These are phyloP conservation scores for Cylloceria caligata DNA, from an alignment of 2,888 invertebrate genomes.

Conservation along the genomic window DNA sequence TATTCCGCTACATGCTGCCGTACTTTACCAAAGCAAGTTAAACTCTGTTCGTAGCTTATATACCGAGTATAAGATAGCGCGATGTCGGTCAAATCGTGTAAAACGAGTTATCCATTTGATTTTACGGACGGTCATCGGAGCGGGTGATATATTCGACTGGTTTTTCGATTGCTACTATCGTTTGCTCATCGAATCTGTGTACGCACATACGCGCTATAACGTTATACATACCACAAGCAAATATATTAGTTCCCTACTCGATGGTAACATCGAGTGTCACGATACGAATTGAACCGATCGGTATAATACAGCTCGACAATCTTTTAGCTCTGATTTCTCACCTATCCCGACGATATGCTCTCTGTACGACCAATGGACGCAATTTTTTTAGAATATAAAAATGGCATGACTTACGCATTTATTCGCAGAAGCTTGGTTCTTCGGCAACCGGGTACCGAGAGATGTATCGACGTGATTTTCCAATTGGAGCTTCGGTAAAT, in stretches of 20 bases:
- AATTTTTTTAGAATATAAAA: slow-evolving; percentile 16
- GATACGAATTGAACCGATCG: slow-evolving; percentile 13
- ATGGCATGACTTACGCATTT: slow-evolving; percentile 43
- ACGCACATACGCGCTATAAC: neutral
- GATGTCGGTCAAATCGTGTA: slow-evolving; percentile 63
- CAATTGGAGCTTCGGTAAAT: slow-evolving; percentile 12
- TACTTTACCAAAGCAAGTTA: slow-evolving; percentile 9
- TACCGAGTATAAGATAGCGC: slow-evolving; percentile 44
- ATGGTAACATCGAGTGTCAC: too few species aligned
- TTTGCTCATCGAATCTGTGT: slow-evolving; percentile 34
- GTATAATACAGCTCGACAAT: slow-evolving; percentile 27
- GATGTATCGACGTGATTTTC: slow-evolving; percentile 3
- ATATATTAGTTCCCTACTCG: too few species aligned
- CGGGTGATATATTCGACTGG: slow-evolving; percentile 53
- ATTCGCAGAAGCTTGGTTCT: slow-evolving; percentile 36
- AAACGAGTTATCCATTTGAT: slow-evolving; percentile 59
- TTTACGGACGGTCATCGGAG: slow-evolving; percentile 17
- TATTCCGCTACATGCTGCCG: neutral
- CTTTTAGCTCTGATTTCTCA: slow-evolving; percentile 35
- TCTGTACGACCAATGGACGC: slow-evolving; percentile 12
- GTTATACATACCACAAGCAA: too few species aligned
- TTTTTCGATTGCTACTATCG: slow-evolving; percentile 22
- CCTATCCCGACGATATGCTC: neutral
- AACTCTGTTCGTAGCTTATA: slow-evolving; percentile 50
- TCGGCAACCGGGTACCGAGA: slow-evolving; percentile 15